phyloP scores from a whole-genome alignment of 2,797 vertebrate genomes.

The Bovichtus diacanthus region DNA sequence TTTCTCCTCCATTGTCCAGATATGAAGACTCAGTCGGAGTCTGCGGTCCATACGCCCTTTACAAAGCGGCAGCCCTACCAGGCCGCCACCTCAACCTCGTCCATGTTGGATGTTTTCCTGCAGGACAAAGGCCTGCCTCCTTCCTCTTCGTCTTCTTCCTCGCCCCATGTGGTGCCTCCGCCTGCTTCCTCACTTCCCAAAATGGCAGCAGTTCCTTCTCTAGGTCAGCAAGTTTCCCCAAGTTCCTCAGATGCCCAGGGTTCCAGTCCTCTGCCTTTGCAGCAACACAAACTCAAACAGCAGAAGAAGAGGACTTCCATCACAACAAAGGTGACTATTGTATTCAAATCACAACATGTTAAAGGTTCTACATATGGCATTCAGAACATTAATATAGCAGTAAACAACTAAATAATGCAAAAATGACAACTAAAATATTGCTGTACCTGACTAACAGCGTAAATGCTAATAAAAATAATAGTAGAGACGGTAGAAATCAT shows the following conservation, averaged over 20 bases:
- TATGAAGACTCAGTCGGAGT: constrained; percentile 91
- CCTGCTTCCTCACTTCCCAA: constrained; percentile 88
- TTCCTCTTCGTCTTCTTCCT: constrained; percentile 74
- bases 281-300: constrained; percentile 97
- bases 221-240: constrained; percentile 92
- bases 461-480: too few species aligned
- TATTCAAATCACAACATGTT: not conserved
- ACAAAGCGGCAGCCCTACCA: constrained; percentile 95
- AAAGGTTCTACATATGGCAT: too few species aligned
- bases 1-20: constrained; percentile 77
- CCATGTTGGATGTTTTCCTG: constrained; percentile 97
- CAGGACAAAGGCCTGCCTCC: constrained; percentile 91
- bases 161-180: constrained; percentile 77
- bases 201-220: constrained; percentile 85
- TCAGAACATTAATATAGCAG: too few species aligned
- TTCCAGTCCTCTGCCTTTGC: constrained; percentile 94
- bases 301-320: constrained; percentile 97
- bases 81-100: constrained; percentile 84
- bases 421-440: too few species aligned
- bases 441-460: too few species aligned
- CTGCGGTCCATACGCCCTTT: constrained; percentile 91
- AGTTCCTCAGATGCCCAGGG: constrained; percentile 93
- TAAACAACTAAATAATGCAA: too few species aligned
- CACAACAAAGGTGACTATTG: constrained; percentile 89
- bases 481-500: not conserved